Percentiles rank a stretch among this genome's conserved stretches.
phyloP scores from a whole-genome alignment of 1,140 invertebrate species.

The Brachionus manjavacas region DNA sequence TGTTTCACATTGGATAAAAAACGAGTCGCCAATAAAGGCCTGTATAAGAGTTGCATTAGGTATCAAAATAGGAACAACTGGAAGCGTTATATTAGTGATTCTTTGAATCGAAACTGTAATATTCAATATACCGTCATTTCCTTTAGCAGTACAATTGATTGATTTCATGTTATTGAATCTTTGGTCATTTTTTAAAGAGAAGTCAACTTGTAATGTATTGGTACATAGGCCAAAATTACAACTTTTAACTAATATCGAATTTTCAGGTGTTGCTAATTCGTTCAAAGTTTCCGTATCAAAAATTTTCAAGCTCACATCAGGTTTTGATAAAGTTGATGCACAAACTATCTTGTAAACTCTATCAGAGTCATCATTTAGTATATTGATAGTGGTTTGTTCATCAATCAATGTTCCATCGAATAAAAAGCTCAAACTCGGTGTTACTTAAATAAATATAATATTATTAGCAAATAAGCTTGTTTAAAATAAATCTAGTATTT shows the following conservation, averaged over 20 bases:
- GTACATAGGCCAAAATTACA: neutral
- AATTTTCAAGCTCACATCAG: neutral
- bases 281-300: neutral
- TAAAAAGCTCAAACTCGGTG: neutral
- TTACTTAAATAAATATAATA: neutral
- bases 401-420: neutral
- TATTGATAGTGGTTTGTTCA: neutral
- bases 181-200: neutral
- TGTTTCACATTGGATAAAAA: neutral
- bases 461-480: too few species aligned
- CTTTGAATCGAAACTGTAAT: neutral
- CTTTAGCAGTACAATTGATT: neutral
- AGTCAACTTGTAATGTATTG: neutral
- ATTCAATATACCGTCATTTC: neutral
- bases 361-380: neutral
- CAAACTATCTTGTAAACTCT: neutral
- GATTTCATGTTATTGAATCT: conserved; percentile 21
- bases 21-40: neutral
- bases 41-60: neutral
- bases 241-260: neutral
- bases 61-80: neutral
- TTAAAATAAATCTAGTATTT: too few species aligned
- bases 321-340: neutral
- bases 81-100: neutral
- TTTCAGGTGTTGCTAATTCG: neutral